Evolutionary conservation across 2,797 vertebrate genomes (phyloP), one percentile per base, ranked within the genome.

Genomic region (Odontamblyopus lacepedii): DNA sequence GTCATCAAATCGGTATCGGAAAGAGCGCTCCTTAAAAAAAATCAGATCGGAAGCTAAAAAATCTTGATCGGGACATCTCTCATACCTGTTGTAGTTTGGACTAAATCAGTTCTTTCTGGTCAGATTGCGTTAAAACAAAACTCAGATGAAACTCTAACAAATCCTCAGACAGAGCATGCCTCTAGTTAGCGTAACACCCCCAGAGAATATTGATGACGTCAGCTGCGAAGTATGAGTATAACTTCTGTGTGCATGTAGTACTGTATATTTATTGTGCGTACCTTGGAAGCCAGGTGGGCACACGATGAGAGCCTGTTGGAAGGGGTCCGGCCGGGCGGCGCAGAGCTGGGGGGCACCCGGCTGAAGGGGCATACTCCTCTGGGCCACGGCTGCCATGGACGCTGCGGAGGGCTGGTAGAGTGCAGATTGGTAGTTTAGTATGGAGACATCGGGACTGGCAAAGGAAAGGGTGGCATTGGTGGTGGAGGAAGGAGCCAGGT

Each of bases 241-340:
- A 26, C n/a, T 27, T 7, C 5, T 50, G 44, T 18, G 2, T 61
- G 16, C 3, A 3, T 66, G 27, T 26, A 4, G 29, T 30, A 30
- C 29, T 30, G 29, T 35, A 35, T 35, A 7, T 0, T 1, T 44
- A 12, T 44, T 3, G 41, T 13, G 41, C 41, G 27, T 92, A 99
- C 98, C 98, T 97, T 99, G 98, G 94, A 99, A 99, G 91, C 96
- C 94, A n/a, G 98, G 97, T 6, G 98, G 98, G 90, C 98, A 99
- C 89, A 99, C 98, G 30, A 99, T 99, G 91, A 99, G 96, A 1
- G 98, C 98, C 94, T 99, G 98, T 94, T 99, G 98, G 94, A 99
- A 97, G 92, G 98, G 97, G 93, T 99, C 98, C 0, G 98, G 95
- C 69, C 98, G 96, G 85, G 94, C 91, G 38, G 97, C 94, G 74